Conservation (phyloP, 2,113 vertebrate genomes). For the Pyxicephalus adspersus region DNA sequence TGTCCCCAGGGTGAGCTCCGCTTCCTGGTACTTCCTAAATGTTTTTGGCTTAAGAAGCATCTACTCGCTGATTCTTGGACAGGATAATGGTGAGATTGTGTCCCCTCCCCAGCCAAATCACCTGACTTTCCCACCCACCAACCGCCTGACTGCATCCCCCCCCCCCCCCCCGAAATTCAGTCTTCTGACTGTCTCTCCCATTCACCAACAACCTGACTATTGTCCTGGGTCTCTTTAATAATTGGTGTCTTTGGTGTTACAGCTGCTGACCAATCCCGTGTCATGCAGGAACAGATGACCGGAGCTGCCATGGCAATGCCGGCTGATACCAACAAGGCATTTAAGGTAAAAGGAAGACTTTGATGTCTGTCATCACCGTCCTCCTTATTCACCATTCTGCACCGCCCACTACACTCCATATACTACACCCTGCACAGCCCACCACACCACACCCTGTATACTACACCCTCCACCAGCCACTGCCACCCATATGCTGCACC, state of each 20-base stretch:
- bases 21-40: slow-evolving; percentile 98
- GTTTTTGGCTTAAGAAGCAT: slow-evolving; percentile 98
- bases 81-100: slow-evolving; percentile 89
- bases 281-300: slow-evolving; percentile 99
- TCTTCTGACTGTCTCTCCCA: neutral
- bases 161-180: too few relatives aligned
- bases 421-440: neutral
- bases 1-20: slow-evolving; percentile 90
- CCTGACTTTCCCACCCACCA: neutral
- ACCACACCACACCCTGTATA: too few relatives aligned
- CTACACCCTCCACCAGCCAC: too few relatives aligned
- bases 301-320: slow-evolving; percentile 98
- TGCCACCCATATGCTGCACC: too few relatives aligned
- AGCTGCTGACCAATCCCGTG: slow-evolving; percentile 96
- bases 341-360: slow-evolving; percentile 80
- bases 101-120: neutral
- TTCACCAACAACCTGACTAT: neutral
- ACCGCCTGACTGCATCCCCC: neutral
- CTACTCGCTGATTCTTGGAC: slow-evolving; percentile 96
- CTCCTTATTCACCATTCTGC: neutral
- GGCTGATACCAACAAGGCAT: slow-evolving; percentile 97
- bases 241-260: slow-evolving; percentile 17
- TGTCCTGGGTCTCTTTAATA: neutral
- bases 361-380: too few relatives aligned
- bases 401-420: too few relatives aligned